Percentiles rank a stretch among this genome's conserved stretches.
phyloP scores from a whole-genome alignment of 2,888 invertebrate species.

The Caenorhabditis angaria region DNA sequence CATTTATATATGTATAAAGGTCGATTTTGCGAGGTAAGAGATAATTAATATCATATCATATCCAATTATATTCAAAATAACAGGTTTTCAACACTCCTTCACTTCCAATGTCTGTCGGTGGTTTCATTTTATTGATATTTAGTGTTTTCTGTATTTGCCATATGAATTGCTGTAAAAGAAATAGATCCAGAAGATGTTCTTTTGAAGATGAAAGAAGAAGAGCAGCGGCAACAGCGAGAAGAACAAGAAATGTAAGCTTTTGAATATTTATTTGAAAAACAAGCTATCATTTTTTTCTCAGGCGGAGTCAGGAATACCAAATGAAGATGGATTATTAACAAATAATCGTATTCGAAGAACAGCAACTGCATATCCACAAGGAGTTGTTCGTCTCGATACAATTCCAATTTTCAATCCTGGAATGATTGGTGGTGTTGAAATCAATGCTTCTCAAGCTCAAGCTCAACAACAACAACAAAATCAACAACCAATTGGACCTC shows the following conservation, averaged over 20 bases:
- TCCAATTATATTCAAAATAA: neutral
- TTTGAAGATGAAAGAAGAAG: neutral
- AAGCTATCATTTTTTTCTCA: neutral
- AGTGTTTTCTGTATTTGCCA: conserved; percentile 26
- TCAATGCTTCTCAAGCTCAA: conserved; percentile 8
- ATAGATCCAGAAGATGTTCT: neutral
- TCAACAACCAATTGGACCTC: conserved; percentile 45
- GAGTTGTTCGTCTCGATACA: conserved; percentile 51
- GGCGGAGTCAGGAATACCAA: neutral
- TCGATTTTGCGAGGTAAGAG: conserved; percentile 40
- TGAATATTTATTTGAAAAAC: too few species aligned
- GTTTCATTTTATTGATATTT: conserved; percentile 13
- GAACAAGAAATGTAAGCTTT: neutral
- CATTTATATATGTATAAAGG: conserved; percentile 51
- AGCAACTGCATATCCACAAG: conserved; percentile 39
- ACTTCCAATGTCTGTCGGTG: conserved; percentile 6
- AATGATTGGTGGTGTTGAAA: conserved; percentile 57
- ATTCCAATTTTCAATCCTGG: conserved; percentile 60
- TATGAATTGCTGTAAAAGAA: conserved; percentile 22
- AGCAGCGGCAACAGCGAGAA: too few species aligned
- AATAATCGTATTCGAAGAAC: conserved; percentile 2
- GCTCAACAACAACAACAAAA: neutral
- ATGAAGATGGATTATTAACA: neutral
- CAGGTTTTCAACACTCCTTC: conserved; percentile 17
- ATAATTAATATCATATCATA: neutral